Percentiles rank a stretch among this genome's conserved stretches.
Conservation (phyloP, 1,140 invertebrate genomes). For the Drosophila parvula region DNA sequence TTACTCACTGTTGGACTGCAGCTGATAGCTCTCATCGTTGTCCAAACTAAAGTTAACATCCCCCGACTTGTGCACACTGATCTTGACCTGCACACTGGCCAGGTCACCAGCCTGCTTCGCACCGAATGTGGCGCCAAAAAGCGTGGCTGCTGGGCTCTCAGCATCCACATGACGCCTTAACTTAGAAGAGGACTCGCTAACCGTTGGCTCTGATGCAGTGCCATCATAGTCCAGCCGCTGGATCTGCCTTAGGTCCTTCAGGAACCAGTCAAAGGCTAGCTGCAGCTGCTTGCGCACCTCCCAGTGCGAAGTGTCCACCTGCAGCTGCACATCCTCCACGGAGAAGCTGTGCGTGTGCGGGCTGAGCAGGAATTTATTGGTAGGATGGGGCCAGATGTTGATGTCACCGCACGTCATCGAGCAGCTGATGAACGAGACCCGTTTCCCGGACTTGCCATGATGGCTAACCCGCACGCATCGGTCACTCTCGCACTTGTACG, state of each 20-base stretch:
- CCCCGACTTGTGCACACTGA: conserved; percentile 85
- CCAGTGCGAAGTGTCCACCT: conserved; percentile 68
- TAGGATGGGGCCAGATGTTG: conserved; percentile 84
- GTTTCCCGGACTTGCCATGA: conserved; percentile 59
- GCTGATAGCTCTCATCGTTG: conserved; percentile 90
- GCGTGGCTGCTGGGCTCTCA: conserved; percentile 15
- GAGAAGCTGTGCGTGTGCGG: conserved; percentile 74
- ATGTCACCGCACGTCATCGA: conserved; percentile 83
- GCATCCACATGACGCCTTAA: conserved; percentile 15
- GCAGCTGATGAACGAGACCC: conserved; percentile 81
- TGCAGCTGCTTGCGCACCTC: conserved; percentile 70
- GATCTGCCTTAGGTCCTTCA: conserved; percentile 74
- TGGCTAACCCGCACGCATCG: conserved; percentile 72
- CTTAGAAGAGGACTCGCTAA: conserved; percentile 36
- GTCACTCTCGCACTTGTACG: conserved; percentile 81
- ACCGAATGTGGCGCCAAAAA: conserved; percentile 63
- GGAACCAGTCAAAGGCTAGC: conserved; percentile 71
- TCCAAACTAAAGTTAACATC: conserved; percentile 87
- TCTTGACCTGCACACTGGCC: conserved; percentile 84
- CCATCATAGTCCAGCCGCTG: conserved; percentile 61
- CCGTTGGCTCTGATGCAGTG: conserved; percentile 21
- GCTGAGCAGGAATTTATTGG: conserved; percentile 72
- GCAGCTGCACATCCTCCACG: conserved; percentile 67
- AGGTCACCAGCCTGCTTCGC: conserved; percentile 81
- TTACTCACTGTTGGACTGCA: conserved; percentile 85